Percentiles rank a stretch among this genome's conserved stretches.
Evolutionary conservation across 2,113 vertebrate species (phyloP).

Genomic region (human (Homo sapiens)): GRCh38 chr5:6479001-6479500

Average conservation of each 20-base stretch:
- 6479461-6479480: rapidly evolving
- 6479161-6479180: rapidly evolving
- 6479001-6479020: rapidly evolving
- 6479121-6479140: rapidly evolving
- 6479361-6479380: rapidly evolving
- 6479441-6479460: rapidly evolving
- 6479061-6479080: rapidly evolving
- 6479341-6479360: rapidly evolving
- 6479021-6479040: too few relatives aligned
- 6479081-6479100: rapidly evolving
- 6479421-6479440: rapidly evolving
- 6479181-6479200: background rate
- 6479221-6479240: rapidly evolving
- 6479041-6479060: rapidly evolving
- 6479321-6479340: background rate
- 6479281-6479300: rapidly evolving
- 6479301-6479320: background rate
- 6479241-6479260: background rate
- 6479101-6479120: rapidly evolving
- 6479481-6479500: rapidly evolving
- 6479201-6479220: rapidly evolving
- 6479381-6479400: rapidly evolving
- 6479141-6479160: background rate
- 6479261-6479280: background rate
- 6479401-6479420: rapidly evolving